Percentiles rank a stretch among this genome's conserved stretches.
Evolutionary conservation across 2,888 invertebrate species (phyloP).

Genomic region (Bibio marci): DNA sequence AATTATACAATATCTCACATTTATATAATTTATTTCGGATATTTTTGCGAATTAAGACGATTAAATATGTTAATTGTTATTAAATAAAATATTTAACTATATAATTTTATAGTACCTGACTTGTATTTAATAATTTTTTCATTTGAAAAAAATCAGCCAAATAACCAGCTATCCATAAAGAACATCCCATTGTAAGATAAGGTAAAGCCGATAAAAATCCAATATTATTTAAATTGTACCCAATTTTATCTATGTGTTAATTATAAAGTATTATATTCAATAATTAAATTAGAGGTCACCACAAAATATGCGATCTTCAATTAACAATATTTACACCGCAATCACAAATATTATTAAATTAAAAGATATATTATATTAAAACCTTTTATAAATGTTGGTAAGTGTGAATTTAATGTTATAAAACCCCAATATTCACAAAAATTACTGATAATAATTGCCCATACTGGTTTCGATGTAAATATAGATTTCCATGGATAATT

Average conservation of each 20-base stretch:
- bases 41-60: no score
- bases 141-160: conserved; percentile 62
- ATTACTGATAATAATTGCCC: conserved; percentile 69
- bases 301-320: no score
- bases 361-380: no score
- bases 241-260: conserved; percentile 44
- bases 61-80: no score
- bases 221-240: conserved; percentile 57
- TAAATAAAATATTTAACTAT: no score
- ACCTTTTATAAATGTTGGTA: conserved; percentile 74
- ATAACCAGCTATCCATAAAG: conserved; percentile 64
- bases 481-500: conserved; percentile 59
- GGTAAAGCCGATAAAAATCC: conserved; percentile 76
- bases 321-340: no score
- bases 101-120: no score
- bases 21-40: no score
- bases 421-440: conserved; percentile 86
- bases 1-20: no score
- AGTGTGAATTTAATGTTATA: conserved; percentile 64
- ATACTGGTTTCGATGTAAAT: conserved; percentile 57
- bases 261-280: not conserved
- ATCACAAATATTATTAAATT: no score
- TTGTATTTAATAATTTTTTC: conserved; percentile 46
- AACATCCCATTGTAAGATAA: conserved; percentile 72
- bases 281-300: no score